Conservation (phyloP, 2,797 vertebrate genomes). For the Vireo griseus region DNA sequence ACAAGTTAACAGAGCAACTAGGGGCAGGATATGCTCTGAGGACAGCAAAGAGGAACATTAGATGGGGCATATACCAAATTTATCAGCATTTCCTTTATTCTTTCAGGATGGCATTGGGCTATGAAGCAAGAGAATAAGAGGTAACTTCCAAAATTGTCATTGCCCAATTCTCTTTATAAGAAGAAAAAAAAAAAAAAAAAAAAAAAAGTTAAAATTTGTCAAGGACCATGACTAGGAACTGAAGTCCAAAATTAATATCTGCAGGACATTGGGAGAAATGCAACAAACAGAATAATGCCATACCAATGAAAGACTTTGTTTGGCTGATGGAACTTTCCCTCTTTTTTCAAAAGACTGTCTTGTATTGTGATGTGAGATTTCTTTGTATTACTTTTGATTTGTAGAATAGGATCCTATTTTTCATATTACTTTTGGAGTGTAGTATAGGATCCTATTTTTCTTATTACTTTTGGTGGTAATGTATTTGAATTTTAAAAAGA, state of each 20-base stretch:
- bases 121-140: not conserved
- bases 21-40: not conserved
- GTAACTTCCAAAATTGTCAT: not conserved
- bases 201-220: not conserved
- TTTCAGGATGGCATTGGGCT: not conserved
- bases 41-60: not conserved
- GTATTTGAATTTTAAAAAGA: not conserved
- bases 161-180: too few relatives aligned
- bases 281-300: not conserved
- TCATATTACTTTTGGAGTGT: not conserved
- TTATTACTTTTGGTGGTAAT: not conserved
- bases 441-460: not conserved
- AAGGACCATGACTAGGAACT: not conserved
- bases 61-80: not conserved
- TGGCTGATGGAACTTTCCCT: not conserved
- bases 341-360: not conserved
- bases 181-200: not conserved
- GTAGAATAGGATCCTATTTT: not conserved
- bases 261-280: not conserved
- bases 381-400: not conserved
- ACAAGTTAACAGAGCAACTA: not conserved
- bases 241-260: not conserved
- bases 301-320: not conserved
- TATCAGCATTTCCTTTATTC: not conserved
- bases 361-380: not conserved